Percentiles rank a stretch among this genome's conserved stretches.
Conservation (phyloP, 2,888 invertebrate species). For the Girardia tigrina region DNA sequence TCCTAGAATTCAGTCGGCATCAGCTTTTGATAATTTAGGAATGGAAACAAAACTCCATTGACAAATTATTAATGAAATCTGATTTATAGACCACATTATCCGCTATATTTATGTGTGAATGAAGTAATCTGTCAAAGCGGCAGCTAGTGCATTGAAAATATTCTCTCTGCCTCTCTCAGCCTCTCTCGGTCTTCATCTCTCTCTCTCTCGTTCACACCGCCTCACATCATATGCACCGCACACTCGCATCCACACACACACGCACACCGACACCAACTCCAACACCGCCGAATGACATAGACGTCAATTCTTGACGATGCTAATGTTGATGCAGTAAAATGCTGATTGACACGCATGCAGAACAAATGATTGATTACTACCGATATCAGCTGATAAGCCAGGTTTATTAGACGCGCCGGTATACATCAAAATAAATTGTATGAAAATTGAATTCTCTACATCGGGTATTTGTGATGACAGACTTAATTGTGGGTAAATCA, state of each 20-base stretch:
- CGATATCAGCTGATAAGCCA: slow-evolving; percentile 23
- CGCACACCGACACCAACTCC: not conserved
- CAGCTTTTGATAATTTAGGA: slow-evolving; percentile 18
- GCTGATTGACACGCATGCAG: slow-evolving; percentile 23
- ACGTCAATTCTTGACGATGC: slow-evolving; percentile 23
- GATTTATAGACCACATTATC: slow-evolving; percentile 20
- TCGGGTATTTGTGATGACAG: slow-evolving; percentile 9
- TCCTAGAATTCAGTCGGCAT: slow-evolving; percentile 13
- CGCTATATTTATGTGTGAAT: slow-evolving; percentile 18
- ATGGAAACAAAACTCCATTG: slow-evolving; percentile 18
- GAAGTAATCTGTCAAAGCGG: slow-evolving; percentile 13
- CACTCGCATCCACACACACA: not conserved
- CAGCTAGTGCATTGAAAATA: slow-evolving; percentile 19
- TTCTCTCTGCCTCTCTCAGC: not conserved
- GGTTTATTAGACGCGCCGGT: not conserved
- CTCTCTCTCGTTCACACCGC: not conserved
- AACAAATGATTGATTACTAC: slow-evolving; percentile 11
- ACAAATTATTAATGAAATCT: slow-evolving; percentile 23
- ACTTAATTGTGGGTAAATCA: slow-evolving; percentile 15
- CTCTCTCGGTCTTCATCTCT: not conserved
- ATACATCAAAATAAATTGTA: slow-evolving; percentile 23
- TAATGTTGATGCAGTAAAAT: slow-evolving; percentile 23
- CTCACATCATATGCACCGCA: too few species aligned
- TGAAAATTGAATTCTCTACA: slow-evolving; percentile 23
- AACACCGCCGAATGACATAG: slow-evolving; percentile 3